phyloP scores from a whole-genome alignment of 1,140 invertebrate species.

The Scaptomyza pallida region DNA sequence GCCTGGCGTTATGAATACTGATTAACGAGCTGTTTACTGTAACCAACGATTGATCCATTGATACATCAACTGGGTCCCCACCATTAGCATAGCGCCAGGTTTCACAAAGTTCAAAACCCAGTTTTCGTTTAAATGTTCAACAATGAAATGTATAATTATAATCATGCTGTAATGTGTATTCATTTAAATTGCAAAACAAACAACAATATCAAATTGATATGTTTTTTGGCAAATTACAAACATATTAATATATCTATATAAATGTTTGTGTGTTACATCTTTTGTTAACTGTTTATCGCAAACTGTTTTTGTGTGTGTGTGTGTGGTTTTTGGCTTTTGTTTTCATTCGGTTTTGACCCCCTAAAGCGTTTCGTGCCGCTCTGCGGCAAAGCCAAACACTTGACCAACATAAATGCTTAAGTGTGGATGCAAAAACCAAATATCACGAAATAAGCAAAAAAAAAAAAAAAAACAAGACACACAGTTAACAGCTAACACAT shows the following conservation, averaged over 20 bases:
- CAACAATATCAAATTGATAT: conserved; percentile 17
- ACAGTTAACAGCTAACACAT: conserved; percentile 53
- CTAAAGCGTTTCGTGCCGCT: conserved; percentile 51
- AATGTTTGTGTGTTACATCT: conserved; percentile 34
- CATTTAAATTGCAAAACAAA: conserved; percentile 75
- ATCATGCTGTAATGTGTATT: conserved; percentile 65
- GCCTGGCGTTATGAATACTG: conserved; percentile 21
- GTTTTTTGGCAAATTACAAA: conserved; percentile 30
- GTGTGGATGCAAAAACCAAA: conserved; percentile 45
- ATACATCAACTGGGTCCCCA: not conserved
- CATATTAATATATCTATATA: conserved; percentile 21
- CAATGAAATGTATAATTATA: conserved; percentile 44
- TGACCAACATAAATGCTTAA: conserved; percentile 74
- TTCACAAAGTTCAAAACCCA: conserved; percentile 7
- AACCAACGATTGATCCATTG: not conserved
- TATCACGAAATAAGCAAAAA: conserved; percentile 53
- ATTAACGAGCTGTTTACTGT: conserved; percentile 24
- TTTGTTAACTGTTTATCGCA: conserved; percentile 66
- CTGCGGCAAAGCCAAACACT: conserved; percentile 55
- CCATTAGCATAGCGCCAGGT: conserved; percentile 15
- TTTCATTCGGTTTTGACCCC: conserved; percentile 32
- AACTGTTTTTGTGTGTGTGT: too few species aligned
- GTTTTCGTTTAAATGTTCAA: conserved; percentile 31
- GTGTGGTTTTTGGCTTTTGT: conserved; percentile 48
- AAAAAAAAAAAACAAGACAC: conserved; percentile 24